Conservation (phyloP, 64 coral and sea anemone genomes). For the Stylophora pistillata region DNA sequence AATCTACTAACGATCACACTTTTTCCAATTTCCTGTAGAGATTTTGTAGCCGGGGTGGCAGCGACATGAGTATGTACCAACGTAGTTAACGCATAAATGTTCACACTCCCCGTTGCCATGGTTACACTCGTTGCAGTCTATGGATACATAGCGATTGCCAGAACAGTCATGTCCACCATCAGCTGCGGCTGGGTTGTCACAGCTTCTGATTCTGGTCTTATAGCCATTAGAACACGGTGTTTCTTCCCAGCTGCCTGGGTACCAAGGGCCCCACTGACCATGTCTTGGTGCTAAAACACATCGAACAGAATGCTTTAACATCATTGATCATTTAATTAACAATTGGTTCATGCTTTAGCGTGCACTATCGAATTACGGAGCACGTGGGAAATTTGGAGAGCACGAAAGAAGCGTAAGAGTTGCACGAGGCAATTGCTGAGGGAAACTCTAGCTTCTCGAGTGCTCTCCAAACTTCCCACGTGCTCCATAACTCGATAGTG, state of each 20-base stretch:
- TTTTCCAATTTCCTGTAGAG: not conserved
- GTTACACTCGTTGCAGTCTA: conserved; percentile 42
- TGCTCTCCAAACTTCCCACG: no score
- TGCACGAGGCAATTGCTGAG: no score
- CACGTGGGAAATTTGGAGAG: no score
- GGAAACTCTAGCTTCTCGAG: no score
- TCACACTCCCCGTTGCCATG: conserved; percentile 37
- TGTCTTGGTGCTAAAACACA: not conserved
- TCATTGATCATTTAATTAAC: no score
- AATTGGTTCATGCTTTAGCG: no score
- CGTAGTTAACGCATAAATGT: conserved; percentile 23
- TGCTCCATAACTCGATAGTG: no score
- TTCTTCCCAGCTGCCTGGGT: not conserved
- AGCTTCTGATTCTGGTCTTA: not conserved
- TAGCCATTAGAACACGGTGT: conserved; percentile 2
- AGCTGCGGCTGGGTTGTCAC: conserved; percentile 36
- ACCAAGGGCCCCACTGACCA: conserved; percentile 40
- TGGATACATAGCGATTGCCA: not conserved
- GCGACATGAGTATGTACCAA: conserved; percentile 18
- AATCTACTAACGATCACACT: conserved; percentile 23
- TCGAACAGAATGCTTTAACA: not conserved
- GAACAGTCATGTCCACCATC: not conserved
- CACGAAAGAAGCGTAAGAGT: no score
- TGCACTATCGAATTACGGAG: no score
- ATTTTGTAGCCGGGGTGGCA: conserved; percentile 38